These are phyloP conservation scores for Tringa solitaria DNA, from an alignment of 2,113 vertebrate species.

Conservation along the genomic window DNA sequence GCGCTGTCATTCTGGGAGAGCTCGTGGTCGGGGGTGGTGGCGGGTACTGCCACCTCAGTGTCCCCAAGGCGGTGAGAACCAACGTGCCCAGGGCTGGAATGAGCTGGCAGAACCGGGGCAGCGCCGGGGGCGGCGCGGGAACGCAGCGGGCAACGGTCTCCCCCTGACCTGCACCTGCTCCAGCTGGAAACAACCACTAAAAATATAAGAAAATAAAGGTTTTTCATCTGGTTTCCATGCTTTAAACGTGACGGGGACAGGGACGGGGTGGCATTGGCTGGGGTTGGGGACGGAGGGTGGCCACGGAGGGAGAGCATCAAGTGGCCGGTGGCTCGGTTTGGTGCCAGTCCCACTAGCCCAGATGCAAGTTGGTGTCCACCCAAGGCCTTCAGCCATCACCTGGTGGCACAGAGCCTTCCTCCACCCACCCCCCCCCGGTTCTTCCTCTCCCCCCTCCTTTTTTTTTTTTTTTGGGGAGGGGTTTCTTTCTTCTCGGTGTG, in stretches of 20 bases:
- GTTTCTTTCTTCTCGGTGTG: background rate
- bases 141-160: background rate
- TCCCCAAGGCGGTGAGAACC: background rate
- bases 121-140: too few relatives aligned
- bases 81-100: background rate
- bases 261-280: background rate
- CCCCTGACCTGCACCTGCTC: background rate
- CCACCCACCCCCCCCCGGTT: background rate
- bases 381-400: background rate
- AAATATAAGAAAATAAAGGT: background rate
- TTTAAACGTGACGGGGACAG: background rate
- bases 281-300: background rate
- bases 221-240: background rate
- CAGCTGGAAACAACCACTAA: background rate
- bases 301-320: background rate
- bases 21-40: background rate
- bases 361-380: background rate
- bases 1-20: background rate
- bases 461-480: too few relatives aligned
- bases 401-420: background rate
- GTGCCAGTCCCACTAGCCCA: background rate
- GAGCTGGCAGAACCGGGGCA: background rate
- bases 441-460: background rate
- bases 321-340: background rate
- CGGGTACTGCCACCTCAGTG: background rate